Percentiles rank a stretch among this genome's conserved stretches.
These are phyloP conservation scores for Leistus spinibarbis DNA, from an alignment of 2,888 invertebrate species.

Conservation along the genomic window DNA sequence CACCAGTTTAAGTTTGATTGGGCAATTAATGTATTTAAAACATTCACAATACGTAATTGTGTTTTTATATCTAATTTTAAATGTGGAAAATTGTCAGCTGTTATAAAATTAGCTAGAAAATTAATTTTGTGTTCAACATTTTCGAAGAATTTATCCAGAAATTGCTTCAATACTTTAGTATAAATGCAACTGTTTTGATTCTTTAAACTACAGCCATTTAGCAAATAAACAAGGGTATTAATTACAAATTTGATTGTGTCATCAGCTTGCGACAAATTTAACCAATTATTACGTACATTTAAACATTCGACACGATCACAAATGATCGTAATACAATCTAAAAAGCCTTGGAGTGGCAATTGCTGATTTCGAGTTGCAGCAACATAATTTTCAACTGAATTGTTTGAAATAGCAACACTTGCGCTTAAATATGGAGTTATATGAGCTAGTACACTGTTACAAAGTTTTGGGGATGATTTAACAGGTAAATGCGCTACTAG, in stretches of 20 bases:
- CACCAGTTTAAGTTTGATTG: conserved; percentile 52
- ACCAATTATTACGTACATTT: conserved; percentile 56
- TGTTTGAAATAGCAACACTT: conserved; percentile 49
- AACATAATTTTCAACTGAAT: background rate
- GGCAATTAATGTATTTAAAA: conserved; percentile 42
- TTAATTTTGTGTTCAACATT: conserved; percentile 59
- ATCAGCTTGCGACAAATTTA: conserved; percentile 56
- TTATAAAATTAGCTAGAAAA: conserved; percentile 64
- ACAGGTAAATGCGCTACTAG: conserved; percentile 55
- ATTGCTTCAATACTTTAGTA: conserved; percentile 56
- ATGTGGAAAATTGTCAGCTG: conserved; percentile 43
- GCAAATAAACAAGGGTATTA: conserved; percentile 59
- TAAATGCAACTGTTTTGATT: conserved; percentile 55
- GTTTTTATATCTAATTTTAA: conserved; percentile 54
- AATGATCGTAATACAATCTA: conserved; percentile 61
- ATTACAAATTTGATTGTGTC: conserved; percentile 56
- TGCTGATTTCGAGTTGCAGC: conserved; percentile 56
- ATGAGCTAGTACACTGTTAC: conserved; percentile 40
- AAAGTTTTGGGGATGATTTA: background rate
- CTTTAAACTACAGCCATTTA: conserved; percentile 59
- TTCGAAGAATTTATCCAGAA: conserved; percentile 59
- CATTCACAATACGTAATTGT: conserved; percentile 60
- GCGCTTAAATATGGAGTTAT: conserved; percentile 57
- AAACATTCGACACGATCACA: conserved; percentile 59
- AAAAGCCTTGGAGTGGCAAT: conserved; percentile 64